These are phyloP conservation scores for Dendrolimus houi DNA, from an alignment of 2,888 invertebrate species.

Conservation along the genomic window DNA sequence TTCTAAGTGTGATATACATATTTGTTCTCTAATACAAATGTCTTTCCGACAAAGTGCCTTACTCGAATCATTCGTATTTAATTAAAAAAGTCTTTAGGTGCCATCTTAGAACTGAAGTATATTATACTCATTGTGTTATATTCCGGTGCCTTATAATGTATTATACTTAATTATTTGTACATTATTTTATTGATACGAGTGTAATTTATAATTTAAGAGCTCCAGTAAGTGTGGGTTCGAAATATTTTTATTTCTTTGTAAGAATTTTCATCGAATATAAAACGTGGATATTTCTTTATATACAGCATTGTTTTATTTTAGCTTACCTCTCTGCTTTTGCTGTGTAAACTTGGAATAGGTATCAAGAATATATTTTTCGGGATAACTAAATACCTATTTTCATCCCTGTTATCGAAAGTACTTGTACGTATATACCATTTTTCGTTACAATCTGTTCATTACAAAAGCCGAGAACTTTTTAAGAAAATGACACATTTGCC, in stretches of 20 bases:
- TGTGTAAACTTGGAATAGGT: no score
- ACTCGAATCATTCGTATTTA: background rate
- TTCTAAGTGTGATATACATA: no score
- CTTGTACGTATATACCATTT: no score
- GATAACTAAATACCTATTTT: no score
- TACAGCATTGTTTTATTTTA: conserved; percentile 2
- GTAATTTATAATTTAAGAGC: conserved; percentile 58
- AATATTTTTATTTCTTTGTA: conserved; percentile 40
- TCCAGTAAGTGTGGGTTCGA: conserved; percentile 40
- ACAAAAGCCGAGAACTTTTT: no score
- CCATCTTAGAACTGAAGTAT: conserved; percentile 7
- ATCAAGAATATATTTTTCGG: no score
- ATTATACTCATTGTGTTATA: conserved; percentile 6
- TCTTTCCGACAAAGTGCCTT: no score
- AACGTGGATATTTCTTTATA: conserved; percentile 10
- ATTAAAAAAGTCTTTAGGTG: conserved; percentile 4
- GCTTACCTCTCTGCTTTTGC: no score
- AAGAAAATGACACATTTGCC: no score
- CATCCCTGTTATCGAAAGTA: no score
- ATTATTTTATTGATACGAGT: conserved; percentile 10
- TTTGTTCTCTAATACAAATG: no score
- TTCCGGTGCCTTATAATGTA: conserved; percentile 8
- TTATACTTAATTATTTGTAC: conserved; percentile 13
- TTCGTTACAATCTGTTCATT: no score
- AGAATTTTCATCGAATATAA: conserved; percentile 50